Conservation (phyloP, 2,797 vertebrate genomes). For the Eutrigla gurnardus region DNA sequence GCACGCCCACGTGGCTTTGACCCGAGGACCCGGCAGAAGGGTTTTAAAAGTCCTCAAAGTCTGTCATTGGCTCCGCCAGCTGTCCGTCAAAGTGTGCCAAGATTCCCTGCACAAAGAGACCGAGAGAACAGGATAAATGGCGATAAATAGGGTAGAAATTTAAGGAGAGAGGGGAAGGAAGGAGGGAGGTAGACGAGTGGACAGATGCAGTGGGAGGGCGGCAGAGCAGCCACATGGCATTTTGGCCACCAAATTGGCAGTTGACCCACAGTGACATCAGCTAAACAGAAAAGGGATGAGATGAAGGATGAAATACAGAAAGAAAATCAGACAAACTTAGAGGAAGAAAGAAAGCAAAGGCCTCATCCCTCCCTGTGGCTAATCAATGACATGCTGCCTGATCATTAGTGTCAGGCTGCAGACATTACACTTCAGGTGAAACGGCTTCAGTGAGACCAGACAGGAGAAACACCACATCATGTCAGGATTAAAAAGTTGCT, state of each 20-base stretch:
- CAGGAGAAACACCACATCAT: not conserved
- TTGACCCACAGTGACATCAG: not conserved
- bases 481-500: not conserved
- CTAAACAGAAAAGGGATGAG: not conserved
- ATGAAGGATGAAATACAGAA: not conserved
- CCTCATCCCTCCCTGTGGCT: no score
- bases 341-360: slow-evolving; percentile 1
- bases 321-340: not conserved
- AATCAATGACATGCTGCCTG: not conserved
- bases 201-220: not conserved
- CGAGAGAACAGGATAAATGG: not conserved
- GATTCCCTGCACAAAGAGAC: slow-evolving; percentile 35
- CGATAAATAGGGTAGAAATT: not conserved
- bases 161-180: not conserved
- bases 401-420: slow-evolving; percentile 7
- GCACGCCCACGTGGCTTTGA: not conserved
- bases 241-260: not conserved
- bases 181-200: not conserved
- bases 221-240: slow-evolving; percentile 1
- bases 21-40: slow-evolving; percentile 1
- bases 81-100: slow-evolving; percentile 27
- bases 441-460: not conserved
- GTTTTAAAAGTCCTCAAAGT: slow-evolving; percentile 9
- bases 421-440: not conserved
- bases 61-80: slow-evolving; percentile 41